Evolutionary conservation across 2,113 vertebrate genomes (phyloP).

Genomic region (Nipponia nippon): DNA sequence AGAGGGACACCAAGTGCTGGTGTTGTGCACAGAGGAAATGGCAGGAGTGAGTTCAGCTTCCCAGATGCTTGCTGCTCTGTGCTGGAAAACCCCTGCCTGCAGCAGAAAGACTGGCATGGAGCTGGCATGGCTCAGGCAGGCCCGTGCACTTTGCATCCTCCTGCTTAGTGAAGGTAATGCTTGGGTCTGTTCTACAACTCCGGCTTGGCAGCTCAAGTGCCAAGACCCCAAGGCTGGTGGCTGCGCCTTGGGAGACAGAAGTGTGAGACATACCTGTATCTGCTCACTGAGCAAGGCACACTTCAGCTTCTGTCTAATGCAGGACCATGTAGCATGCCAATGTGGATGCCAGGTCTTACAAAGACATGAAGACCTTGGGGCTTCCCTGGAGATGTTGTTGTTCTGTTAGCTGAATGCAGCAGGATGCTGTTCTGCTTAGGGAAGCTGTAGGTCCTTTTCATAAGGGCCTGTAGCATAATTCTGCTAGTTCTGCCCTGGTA

Average conservation of each 20-base stretch:
- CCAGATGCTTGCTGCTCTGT: not conserved
- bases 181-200: not conserved
- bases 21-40: not conserved
- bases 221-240: not conserved
- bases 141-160: not conserved
- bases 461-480: not conserved
- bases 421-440: not conserved
- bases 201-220: not conserved
- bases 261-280: not conserved
- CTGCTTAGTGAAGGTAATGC: not conserved
- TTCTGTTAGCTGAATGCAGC: not conserved
- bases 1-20: not conserved
- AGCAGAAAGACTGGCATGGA: not conserved
- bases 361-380: not conserved
- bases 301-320: not conserved
- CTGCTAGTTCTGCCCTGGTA: not conserved
- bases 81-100: not conserved
- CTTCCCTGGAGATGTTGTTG: not conserved
- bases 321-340: not conserved
- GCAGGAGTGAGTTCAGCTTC: not conserved
- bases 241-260: not conserved
- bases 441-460: not conserved
- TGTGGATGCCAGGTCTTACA: not conserved
- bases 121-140: not conserved
- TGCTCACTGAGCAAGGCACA: not conserved